Conservation (phyloP, 2,113 vertebrate genomes). For the Manacus vitellinus region DNA sequence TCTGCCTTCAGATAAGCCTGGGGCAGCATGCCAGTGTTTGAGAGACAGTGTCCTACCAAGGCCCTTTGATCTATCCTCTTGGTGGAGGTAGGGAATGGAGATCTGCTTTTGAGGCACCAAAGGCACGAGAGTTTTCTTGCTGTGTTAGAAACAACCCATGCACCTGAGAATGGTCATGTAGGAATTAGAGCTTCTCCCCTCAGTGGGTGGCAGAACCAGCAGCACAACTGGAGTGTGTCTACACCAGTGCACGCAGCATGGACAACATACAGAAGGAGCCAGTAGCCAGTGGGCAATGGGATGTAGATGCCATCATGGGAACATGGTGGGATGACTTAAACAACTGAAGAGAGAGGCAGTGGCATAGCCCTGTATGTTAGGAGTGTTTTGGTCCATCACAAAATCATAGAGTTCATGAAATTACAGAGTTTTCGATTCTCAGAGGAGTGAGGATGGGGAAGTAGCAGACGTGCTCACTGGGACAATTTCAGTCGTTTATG, state of each 20-base stretch:
- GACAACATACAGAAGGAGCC: background rate
- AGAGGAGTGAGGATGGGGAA: background rate
- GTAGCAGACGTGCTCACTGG: background rate
- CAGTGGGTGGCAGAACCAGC: background rate
- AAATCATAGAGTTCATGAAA: background rate
- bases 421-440: rapidly evolving
- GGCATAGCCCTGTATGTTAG: background rate
- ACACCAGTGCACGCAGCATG: too few species aligned
- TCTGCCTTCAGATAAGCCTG: background rate
- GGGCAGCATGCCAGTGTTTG: background rate
- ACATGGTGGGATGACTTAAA: background rate
- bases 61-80: background rate
- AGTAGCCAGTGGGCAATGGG: rapidly evolving
- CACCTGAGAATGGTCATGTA: background rate
- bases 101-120: rapidly evolving
- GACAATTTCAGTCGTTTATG: background rate
- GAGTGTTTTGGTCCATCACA: background rate
- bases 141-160: background rate
- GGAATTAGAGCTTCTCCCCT: background rate
- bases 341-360: background rate
- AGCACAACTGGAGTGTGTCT: background rate
- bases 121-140: background rate
- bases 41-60: background rate
- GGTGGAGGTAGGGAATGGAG: rapidly evolving
- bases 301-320: background rate